Evolutionary conservation across 2,888 invertebrate genomes (phyloP), one percentile per base, ranked within the genome.

Genomic region (Acronicta leporina): DNA sequence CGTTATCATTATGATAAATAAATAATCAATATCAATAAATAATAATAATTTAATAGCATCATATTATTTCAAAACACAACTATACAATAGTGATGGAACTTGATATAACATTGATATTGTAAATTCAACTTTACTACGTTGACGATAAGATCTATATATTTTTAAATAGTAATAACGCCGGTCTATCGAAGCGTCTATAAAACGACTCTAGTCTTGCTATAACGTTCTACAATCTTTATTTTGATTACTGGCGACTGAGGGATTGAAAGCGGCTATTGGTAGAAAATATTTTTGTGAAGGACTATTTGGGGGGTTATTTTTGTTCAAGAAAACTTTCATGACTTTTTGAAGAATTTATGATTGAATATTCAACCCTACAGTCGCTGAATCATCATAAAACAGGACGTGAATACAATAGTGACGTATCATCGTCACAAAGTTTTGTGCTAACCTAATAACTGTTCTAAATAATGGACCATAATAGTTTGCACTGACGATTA

Each of bases 61-160:
- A 42, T 42, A 20, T 20, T 30, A 35, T 51, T 14, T 25, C 53
- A 35, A 13, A 46, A 33, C 14, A 48, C 42, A 55, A 63, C 64
- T 44, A 38, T 47, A 57, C 14, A 41, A 14, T 30, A n/a, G 48
- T 71, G 15, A 47, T 50, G 14, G 6, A 44, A 68, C 8, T 51
- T 42, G 38, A 52, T 72, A 33, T 55, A 61, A 63, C 44, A 41
- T 61, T 65, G 49, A 46, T 69, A 43, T 73, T 64, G 62, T 69
- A 69, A 65, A 66, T 69, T 61, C 45, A 59, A 73, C 60, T 59
- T 63, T 71, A 69, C 52, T 46, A 46, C 42, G 43, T 41, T 50
- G 62, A 48, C 56, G 50, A 66, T 76, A 77, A 71, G 78, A 69
- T 75, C 63, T 75, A 75, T 38, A 20, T 20, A 3, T 61, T 64